phyloP scores from a whole-genome alignment of 2,888 invertebrate genomes.

The Lomographa bimaculata region DNA sequence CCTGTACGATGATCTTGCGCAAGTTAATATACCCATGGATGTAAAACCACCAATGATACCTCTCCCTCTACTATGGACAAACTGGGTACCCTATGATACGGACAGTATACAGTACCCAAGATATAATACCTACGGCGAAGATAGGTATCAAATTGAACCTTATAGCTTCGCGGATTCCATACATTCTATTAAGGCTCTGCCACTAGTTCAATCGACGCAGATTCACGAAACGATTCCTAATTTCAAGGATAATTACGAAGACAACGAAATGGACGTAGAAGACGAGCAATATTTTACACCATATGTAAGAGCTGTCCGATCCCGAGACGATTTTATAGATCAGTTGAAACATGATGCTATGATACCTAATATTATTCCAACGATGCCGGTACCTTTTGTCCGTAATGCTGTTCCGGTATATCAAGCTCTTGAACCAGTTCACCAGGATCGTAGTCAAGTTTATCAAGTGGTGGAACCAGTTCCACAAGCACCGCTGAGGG shows the following conservation, averaged over 20 bases:
- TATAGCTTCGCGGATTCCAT: constrained; percentile 30
- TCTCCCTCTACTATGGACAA: constrained; percentile 7
- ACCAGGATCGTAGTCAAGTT: too few species aligned
- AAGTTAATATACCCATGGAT: constrained; percentile 4
- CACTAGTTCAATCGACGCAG: constrained; percentile 41
- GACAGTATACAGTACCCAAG: constrained; percentile 13
- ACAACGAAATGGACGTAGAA: constrained; percentile 4
- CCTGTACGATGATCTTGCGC: constrained; percentile 5
- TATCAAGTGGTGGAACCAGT: too few species aligned
- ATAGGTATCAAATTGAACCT: constrained; percentile 13
- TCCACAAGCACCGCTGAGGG: constrained; percentile 22
- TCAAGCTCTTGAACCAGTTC: too few species aligned
- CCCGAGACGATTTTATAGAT: constrained; percentile 48
- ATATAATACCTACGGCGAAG: constrained; percentile 1
- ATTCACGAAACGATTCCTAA: constrained; percentile 39
- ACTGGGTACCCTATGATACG: constrained; percentile 20
- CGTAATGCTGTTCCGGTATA: constrained; percentile 34
- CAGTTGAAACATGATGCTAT: constrained; percentile 58
- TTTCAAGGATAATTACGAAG: constrained; percentile 17
- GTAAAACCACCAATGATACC: constrained; percentile 14
- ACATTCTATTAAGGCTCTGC: constrained; percentile 36
- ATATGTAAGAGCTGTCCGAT: constrained; percentile 38
- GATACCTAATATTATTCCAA: constrained; percentile 66
- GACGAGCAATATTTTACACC: constrained; percentile 26
- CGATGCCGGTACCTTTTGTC: constrained; percentile 58